Base-by-base conservation (phyloP, 2,797 vertebrate genomes). In the Falco biarmicus region DNA sequence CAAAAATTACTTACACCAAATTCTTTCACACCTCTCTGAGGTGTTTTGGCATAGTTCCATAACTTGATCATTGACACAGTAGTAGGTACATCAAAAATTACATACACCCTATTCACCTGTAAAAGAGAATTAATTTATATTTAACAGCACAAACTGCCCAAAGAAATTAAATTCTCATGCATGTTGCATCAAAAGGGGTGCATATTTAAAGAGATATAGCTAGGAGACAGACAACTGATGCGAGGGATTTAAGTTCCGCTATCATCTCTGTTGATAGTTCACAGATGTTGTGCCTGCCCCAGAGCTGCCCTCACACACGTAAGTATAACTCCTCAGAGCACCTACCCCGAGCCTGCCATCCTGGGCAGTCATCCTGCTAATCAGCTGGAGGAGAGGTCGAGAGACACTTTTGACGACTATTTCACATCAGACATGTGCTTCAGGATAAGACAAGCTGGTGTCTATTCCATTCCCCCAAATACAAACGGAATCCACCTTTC, bases 21-120 rank as follows among this genome's bases (percentile, higher is more conserved):
- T 97, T 99, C 99, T 93, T 99, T 99, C 79, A 99, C 99, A 93
- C 99, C 99, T 92, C 99, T 98, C 37, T 98, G 99, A 50, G 99
- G 98, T 0, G 99, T 99, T 98, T 99, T 99, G 25, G 99, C 98
- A 66, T 99, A 99, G 97, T 99, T 99, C 99, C 99, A 99, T 91
- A 99, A 95, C 97, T 99, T 99, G 97, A 99, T 99, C 99, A 99
- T 99, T 73, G 99, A 99, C 90, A 99, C 98, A 0, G 98, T 99
- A 66, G 99, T 98, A 5, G 99, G 99, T 94, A 98, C 98, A 97
- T 99, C 99, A 86, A 99, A 99, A 96, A 99, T 99, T 83, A 99
- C 98, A 92, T 99, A 99, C 6, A 99, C 99, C 18, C 99, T 99
- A 96, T 99, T 99, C 95, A 99, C 99, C 99, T 99, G 89, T 54